These are phyloP conservation scores for Aromia moschata DNA, from an alignment of 2,888 invertebrate species.

Conservation along the genomic window DNA sequence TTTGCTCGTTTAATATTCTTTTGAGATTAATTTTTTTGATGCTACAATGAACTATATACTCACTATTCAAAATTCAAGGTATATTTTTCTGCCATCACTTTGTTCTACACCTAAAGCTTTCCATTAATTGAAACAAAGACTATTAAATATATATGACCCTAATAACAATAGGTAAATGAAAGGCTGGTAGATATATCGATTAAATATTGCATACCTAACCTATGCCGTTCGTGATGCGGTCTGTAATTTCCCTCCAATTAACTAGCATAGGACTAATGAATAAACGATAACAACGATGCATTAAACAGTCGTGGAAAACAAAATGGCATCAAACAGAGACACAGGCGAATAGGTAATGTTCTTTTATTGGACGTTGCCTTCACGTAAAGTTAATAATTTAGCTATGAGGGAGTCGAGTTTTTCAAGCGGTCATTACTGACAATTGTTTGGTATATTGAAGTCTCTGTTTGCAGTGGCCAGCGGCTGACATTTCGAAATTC, in stretches of 20 bases:
- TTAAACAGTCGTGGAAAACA: not conserved
- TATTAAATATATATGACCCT: not conserved
- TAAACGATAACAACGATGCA: not conserved
- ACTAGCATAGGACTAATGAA: constrained; percentile 1
- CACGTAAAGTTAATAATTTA: constrained; percentile 12
- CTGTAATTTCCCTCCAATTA: constrained; percentile 4
- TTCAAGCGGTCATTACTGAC: constrained; percentile 4
- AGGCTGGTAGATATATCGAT: not conserved
- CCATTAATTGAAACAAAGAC: not conserved
- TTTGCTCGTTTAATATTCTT: no score
- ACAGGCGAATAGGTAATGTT: constrained; percentile 5
- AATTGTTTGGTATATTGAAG: no score
- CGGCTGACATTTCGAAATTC: no score
- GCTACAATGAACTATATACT: no score
- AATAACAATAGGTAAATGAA: not conserved
- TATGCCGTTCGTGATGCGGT: not conserved
- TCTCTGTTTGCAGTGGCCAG: no score
- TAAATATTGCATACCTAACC: not conserved
- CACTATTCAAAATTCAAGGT: no score
- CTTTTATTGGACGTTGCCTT: constrained; percentile 9
- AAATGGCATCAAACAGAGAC: constrained; percentile 6
- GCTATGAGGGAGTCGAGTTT: constrained; percentile 6
- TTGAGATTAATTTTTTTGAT: no score
- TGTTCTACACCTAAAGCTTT: no score
- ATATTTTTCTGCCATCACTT: no score